Evolutionary conservation across 2,797 vertebrate genomes (phyloP).

Genomic region (Ibycter americanus): DNA sequence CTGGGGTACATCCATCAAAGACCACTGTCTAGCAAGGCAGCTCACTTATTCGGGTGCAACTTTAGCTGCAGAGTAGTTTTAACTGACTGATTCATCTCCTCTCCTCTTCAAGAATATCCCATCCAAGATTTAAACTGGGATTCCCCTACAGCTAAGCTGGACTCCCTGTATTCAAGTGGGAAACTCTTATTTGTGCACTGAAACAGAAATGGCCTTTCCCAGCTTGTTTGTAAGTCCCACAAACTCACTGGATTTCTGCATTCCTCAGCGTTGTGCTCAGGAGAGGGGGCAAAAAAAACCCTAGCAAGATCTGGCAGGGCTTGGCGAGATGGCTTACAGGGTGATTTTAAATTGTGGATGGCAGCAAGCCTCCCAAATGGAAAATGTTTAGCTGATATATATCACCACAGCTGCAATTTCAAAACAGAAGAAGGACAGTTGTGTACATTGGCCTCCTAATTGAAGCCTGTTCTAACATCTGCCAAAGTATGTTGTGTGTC

Average conservation of each 20-base stretch:
- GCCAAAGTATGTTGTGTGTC: constrained; percentile 64
- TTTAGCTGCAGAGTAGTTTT: not conserved
- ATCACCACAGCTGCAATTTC: constrained; percentile 48
- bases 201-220: not conserved
- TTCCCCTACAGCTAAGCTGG: not conserved
- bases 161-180: not conserved
- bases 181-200: not conserved
- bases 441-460: constrained; percentile 31
- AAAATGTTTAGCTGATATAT: constrained; percentile 28
- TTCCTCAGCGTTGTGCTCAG: not conserved
- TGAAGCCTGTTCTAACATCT: constrained; percentile 56
- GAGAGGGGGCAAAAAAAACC: not conserved
- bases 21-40: not conserved
- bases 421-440: constrained; percentile 61
- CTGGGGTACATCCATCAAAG: not conserved
- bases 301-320: not conserved
- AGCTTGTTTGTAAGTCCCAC: not conserved
- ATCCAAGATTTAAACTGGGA: not conserved
- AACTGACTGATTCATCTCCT: not conserved
- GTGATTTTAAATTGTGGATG: not conserved
- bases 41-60: not conserved
- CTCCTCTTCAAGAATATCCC: not conserved
- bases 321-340: not conserved
- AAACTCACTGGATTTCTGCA: not conserved
- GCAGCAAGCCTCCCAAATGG: constrained; percentile 26